phyloP scores from a whole-genome alignment of 2,888 invertebrate genomes.

The Marasmarcha lunaedactyla region DNA sequence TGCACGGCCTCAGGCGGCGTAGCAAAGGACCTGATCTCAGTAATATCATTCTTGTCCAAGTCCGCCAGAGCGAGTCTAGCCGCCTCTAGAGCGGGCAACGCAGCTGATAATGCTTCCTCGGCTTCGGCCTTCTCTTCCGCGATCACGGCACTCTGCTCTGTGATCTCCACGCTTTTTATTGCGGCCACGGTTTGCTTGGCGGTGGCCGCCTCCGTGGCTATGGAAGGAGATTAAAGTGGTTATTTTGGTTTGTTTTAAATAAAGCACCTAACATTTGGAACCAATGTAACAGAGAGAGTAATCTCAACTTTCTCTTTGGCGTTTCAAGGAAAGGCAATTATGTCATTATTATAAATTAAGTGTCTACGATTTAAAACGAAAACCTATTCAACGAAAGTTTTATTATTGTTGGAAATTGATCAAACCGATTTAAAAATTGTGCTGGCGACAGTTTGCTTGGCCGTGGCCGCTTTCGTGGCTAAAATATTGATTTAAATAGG shows the following conservation, averaged over 20 bases:
- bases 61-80: constrained; percentile 85
- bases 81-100: constrained; percentile 86
- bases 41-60: constrained; percentile 90
- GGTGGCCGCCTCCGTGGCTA: constrained; percentile 77
- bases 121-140: constrained; percentile 86
- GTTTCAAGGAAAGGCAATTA: too few species aligned
- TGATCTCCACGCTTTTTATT: constrained; percentile 84
- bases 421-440: too few species aligned
- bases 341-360: too few species aligned
- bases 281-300: too few species aligned
- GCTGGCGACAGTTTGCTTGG: constrained; percentile 84
- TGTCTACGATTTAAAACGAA: too few species aligned
- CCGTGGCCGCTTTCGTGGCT: constrained; percentile 77
- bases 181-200: constrained; percentile 85
- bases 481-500: too few species aligned
- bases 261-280: too few species aligned
- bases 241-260: too few species aligned
- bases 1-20: constrained; percentile 93
- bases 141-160: constrained; percentile 83
- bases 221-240: background rate
- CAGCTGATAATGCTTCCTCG: constrained; percentile 82
- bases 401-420: too few species aligned
- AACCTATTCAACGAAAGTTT: too few species aligned
- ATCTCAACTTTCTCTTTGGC: too few species aligned
- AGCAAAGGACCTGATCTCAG: constrained; percentile 92